Evolutionary conservation across 1,140 invertebrate genomes (phyloP).

Genomic region (Sarcophaga bullata): DNA sequence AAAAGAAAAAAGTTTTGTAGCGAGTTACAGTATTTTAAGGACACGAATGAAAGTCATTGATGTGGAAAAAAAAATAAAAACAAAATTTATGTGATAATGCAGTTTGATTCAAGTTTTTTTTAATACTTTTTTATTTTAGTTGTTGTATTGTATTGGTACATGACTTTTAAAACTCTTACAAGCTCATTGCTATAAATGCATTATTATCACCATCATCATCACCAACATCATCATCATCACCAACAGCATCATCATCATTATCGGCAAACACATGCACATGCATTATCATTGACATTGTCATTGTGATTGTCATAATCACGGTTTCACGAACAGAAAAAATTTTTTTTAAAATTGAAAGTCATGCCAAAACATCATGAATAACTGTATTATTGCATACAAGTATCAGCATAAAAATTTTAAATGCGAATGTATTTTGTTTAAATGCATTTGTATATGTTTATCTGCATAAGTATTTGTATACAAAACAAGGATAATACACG

Average conservation of each 20-base stretch:
- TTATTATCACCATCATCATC: not conserved
- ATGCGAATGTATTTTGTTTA: not conserved
- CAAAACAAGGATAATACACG: not conserved
- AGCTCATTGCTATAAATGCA: not conserved
- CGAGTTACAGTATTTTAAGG: not conserved
- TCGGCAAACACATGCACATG: no score
- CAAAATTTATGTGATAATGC: slow-evolving; percentile 5
- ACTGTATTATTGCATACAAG: not conserved
- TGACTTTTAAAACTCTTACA: not conserved
- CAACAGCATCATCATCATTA: not conserved
- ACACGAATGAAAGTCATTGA: no score
- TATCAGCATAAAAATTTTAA: not conserved
- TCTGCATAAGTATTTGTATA: not conserved
- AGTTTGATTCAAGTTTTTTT: not conserved
- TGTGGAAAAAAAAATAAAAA: not conserved
- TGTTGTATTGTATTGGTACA: not conserved
- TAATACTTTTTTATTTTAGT: no score
- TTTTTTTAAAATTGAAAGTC: not conserved
- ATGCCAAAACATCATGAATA: not conserved
- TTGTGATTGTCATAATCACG: not conserved
- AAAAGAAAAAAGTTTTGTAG: not conserved
- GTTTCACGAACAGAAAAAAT: not conserved
- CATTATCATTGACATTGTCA: not conserved
- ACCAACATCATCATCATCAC: not conserved
- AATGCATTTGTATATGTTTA: not conserved